Base-by-base conservation (phyloP, 2,888 invertebrate species). In the Gortyna flavago region DNA sequence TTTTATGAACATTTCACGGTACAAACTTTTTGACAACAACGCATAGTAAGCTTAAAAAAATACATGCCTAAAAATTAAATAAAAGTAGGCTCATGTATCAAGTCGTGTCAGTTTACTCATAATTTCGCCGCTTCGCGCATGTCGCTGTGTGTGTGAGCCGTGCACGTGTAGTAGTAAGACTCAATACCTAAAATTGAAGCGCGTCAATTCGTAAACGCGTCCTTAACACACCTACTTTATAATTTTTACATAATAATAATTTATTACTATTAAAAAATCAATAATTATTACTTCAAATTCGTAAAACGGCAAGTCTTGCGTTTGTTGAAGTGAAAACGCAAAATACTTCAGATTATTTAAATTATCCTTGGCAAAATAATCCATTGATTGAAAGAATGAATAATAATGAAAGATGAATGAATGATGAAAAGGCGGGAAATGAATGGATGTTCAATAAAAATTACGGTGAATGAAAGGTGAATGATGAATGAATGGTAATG, bases 361-460 rank as follows among this genome's bases (percentile, higher is more conserved):
- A n/a, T n/a, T n/a, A n/a, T n/a, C 32, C 13, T 21, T 48, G 3
- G 2, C 16, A 6, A 35, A 65, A 72, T 68, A 65, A 81, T 83
- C 1, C 32, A 82, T 38, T 75, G 51, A 54, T 13, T 35, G 38
- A 71, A 59, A 38, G 54, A 65, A 69, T 48, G 38, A 66, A 41
- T 41, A 35, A 35, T n/a, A 65, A 44, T 54, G 35, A 59, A 51
- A 7, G 51, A 75, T 80, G 72, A 73, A 75, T 72, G 83, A 72
- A 77, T 54, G 59, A 59, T 71, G 38, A 68, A 35, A 38, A 73
- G 25, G 21, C 16, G 38, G 29, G 9, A 54, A 84, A 75, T 75
- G 85, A 74, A 83, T 77, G 83, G 35, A 85, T 85, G 83, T 69
- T 85, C 35, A 85, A 66, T 70, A 85, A 83, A 81, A 83, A 81